phyloP scores from a whole-genome alignment of 2,797 vertebrate genomes.

The Cuculus canorus region DNA sequence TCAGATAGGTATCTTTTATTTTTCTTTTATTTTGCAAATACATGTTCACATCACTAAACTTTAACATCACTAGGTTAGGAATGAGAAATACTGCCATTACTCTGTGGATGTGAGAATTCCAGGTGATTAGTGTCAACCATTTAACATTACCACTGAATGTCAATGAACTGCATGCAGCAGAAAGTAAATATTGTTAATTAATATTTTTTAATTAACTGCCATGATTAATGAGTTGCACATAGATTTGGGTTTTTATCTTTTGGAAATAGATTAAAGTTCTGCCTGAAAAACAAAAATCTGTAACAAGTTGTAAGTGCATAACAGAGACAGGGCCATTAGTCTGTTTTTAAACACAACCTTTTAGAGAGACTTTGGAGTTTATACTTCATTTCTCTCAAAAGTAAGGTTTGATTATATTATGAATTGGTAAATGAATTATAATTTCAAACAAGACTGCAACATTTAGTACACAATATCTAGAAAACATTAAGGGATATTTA shows the following conservation, averaged over 20 bases:
- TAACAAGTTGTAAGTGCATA: background rate
- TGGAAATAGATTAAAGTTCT: background rate
- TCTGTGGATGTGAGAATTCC: background rate
- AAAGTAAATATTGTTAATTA: background rate
- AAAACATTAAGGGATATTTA: background rate
- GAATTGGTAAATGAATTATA: background rate
- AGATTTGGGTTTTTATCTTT: background rate
- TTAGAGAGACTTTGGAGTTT: background rate
- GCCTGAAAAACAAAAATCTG: background rate
- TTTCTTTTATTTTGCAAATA: background rate
- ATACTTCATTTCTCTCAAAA: background rate
- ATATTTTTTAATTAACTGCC: background rate
- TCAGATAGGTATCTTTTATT: background rate
- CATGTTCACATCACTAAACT: background rate
- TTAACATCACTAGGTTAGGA: background rate
- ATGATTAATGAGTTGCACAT: background rate
- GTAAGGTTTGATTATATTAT: background rate
- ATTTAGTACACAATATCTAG: background rate
- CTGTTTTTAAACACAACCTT: background rate
- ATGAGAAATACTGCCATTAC: background rate
- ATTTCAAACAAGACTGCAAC: background rate
- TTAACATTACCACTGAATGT: background rate
- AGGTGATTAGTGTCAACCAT: background rate
- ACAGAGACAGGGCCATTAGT: fast-evolving
- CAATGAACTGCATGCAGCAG: background rate